Conservation (phyloP, 2,888 invertebrate genomes). For the Sisyra terminalis region DNA sequence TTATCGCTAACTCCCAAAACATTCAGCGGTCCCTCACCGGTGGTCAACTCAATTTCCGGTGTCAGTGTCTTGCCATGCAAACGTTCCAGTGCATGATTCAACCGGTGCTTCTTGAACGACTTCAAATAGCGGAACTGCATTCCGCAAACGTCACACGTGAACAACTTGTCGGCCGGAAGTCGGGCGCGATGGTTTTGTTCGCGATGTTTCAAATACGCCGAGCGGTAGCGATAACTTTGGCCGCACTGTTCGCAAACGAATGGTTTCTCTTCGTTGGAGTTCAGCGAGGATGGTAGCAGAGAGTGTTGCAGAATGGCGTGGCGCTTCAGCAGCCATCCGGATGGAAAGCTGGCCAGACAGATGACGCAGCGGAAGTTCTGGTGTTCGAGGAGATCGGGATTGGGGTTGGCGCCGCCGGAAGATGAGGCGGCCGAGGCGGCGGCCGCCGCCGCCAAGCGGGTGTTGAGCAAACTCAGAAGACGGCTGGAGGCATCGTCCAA, state of each 20-base stretch:
- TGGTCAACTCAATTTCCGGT: constrained; percentile 3
- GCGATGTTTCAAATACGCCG: constrained; percentile 68
- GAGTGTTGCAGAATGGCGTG: constrained; percentile 76
- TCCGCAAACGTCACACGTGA: constrained; percentile 81
- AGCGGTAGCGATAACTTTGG: constrained; percentile 75
- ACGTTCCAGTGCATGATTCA: constrained; percentile 72
- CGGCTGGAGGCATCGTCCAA: constrained; percentile 34
- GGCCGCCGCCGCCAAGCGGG: constrained; percentile 21
- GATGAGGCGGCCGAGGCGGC: constrained; percentile 31
- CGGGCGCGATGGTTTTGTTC: constrained; percentile 81
- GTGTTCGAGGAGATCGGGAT: constrained; percentile 22
- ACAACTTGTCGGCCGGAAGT: constrained; percentile 74
- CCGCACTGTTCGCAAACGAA: constrained; percentile 86
- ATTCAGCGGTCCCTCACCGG: constrained; percentile 5
- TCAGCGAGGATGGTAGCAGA: constrained; percentile 19
- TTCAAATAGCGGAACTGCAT: constrained; percentile 85
- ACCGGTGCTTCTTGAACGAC: constrained; percentile 76
- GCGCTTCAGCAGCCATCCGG: constrained; percentile 73
- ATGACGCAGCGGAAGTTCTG: constrained; percentile 52
- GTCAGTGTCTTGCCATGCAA: constrained; percentile 49
- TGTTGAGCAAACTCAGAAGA: constrained; percentile 35
- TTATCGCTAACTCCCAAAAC: constrained; percentile 9
- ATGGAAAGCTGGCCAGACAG: constrained; percentile 74
- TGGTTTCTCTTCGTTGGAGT: constrained; percentile 56
- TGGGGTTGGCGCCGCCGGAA: constrained; percentile 28